Evolutionary conservation across 1,140 invertebrate species (phyloP), one percentile per base, ranked within the genome.

Genomic region (Nephila pilipes): DNA sequence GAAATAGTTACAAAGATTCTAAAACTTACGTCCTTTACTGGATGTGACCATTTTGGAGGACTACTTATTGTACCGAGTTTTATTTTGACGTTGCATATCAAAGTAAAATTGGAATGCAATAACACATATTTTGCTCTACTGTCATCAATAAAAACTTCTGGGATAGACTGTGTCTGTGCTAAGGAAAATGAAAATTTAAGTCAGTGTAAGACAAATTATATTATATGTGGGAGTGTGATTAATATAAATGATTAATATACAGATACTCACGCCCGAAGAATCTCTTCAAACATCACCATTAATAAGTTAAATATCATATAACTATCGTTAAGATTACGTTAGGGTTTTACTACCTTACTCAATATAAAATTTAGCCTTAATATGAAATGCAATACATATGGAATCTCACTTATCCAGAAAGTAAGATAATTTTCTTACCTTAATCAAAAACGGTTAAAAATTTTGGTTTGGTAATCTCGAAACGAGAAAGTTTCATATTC

Each of bases 41-140:
- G 79, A 32, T 91, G 54, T 16, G 58, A 38, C 89, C 89, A 91
- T 80, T 38, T 22, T 14, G 46, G 32, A n/a, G 36, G 36, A 38
- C 54, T 54, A 38, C 94, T 60, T n/a, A 94, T 85, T 32, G 90
- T 93, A 60, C 94, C 94, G 0, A 93, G 18, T 38, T 94, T 94
- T 22, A 94, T 85, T 83, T 93, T 87, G 38, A 94, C 94, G 65
- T 90, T 94, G 81, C 94, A 94, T 25, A 38, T 93, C 12, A 94
- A 60, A 32, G 54, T 93, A 65, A 94, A 94, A 54, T 87, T 94
- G 18, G 79, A 22, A 90, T 94, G 92, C 8, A 94, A 18, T 57
- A 94, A 87, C 4, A 93, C 81, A 60, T 93, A 89, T 57, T 93
- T 88, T 18, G 94, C 94, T 32, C 81, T 32, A 25, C 20, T 55